Evolutionary conservation across 2,888 invertebrate species (phyloP).

Genomic region (Megaustenia siamemsis): DNA sequence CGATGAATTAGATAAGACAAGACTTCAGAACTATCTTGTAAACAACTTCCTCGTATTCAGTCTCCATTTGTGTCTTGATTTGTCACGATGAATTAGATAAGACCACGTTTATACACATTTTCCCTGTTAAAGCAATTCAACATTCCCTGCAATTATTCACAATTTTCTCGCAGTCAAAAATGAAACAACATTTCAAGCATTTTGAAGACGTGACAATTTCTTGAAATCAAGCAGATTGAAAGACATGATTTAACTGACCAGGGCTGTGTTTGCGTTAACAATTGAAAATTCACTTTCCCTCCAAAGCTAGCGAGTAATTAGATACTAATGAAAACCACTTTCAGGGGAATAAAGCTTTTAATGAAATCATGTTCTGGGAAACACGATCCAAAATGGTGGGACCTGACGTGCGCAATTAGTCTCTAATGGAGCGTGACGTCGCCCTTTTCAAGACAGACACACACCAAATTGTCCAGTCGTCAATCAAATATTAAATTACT

Average conservation of each 20-base stretch:
- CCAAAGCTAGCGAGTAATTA: neutral
- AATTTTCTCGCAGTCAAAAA: too few relatives aligned
- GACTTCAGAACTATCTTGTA: too few relatives aligned
- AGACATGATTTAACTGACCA: neutral
- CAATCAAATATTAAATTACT: slow-evolving; percentile 7
- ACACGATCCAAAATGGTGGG: neutral
- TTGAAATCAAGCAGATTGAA: too few relatives aligned
- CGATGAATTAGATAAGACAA: too few relatives aligned
- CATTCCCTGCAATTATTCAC: too few relatives aligned
- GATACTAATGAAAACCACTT: neutral
- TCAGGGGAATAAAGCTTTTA: neutral
- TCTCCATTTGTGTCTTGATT: too few relatives aligned
- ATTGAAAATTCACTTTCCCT: neutral
- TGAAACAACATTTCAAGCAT: too few relatives aligned
- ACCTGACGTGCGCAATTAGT: slow-evolving; percentile 2
- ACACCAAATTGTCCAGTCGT: neutral
- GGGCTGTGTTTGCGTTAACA: neutral
- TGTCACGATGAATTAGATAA: too few relatives aligned
- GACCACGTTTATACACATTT: too few relatives aligned
- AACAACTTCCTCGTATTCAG: too few relatives aligned
- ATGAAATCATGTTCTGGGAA: neutral
- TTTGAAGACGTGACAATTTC: too few relatives aligned
- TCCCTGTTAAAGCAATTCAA: too few relatives aligned
- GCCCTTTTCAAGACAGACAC: neutral
- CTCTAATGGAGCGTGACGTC: neutral